phyloP scores from a whole-genome alignment of 2,888 invertebrate species.

The Drosophila kokeensis region DNA sequence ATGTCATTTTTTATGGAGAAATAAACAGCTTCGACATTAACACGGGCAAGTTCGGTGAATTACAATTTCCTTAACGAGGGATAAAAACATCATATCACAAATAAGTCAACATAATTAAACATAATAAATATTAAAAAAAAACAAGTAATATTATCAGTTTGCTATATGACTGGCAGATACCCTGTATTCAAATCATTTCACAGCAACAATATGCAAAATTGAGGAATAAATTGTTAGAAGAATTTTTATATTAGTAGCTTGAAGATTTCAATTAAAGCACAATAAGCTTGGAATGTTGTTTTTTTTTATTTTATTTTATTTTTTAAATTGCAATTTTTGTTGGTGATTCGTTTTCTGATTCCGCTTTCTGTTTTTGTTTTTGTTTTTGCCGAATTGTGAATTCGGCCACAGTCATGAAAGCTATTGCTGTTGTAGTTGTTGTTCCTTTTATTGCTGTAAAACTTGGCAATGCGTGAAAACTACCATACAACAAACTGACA shows the following conservation, averaged over 20 bases:
- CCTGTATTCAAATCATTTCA: not conserved
- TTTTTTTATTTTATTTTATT: not conserved
- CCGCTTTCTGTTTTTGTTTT: constrained; percentile 18
- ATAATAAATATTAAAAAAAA: not conserved
- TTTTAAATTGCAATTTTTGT: constrained; percentile 3
- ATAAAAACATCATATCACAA: constrained; percentile 11
- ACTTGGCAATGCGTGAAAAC: constrained; percentile 75
- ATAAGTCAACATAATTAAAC: constrained; percentile 6
- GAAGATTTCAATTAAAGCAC: constrained; percentile 1
- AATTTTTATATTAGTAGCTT: not conserved
- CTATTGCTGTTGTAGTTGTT: constrained; percentile 37
- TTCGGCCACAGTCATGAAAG: constrained; percentile 50
- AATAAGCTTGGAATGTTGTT: not conserved
- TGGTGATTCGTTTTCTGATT: constrained; percentile 2
- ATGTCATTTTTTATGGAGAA: constrained; percentile 9
- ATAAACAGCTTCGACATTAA: constrained; percentile 16
- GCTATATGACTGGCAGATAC: not conserved
- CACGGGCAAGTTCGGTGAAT: not conserved
- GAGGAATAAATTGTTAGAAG: not conserved
- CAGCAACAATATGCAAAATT: not conserved
- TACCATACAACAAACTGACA: constrained; percentile 55
- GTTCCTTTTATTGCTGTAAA: constrained; percentile 65
- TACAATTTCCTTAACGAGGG: constrained; percentile 12
- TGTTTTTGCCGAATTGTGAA: constrained; percentile 42
- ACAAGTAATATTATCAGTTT: not conserved